Conservation (phyloP, 2,797 vertebrate genomes). For the Rachycentron canadum region DNA sequence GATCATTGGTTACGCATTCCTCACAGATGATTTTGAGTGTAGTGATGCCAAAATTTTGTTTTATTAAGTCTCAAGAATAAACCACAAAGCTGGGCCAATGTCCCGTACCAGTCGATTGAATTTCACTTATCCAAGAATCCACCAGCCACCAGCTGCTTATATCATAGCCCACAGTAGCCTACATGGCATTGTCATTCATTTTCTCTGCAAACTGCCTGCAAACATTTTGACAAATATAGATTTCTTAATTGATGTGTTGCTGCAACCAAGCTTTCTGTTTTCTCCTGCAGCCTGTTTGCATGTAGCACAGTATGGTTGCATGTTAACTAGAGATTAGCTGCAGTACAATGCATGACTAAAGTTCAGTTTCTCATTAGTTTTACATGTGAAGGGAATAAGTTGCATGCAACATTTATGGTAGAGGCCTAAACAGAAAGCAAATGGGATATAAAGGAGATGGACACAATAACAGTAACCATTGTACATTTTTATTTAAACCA, state of each 20-base stretch:
- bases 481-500: constrained; percentile 7
- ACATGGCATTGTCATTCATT: constrained; percentile 33
- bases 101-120: neutral
- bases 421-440: constrained; percentile 28
- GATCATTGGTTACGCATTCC: neutral
- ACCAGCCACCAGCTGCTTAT: constrained; percentile 7
- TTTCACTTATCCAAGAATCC: constrained; percentile 3
- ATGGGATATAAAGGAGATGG: constrained; percentile 27
- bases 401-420: constrained; percentile 39
- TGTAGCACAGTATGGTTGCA: constrained; percentile 33
- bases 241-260: constrained; percentile 31
- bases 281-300: constrained; percentile 30
- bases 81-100: neutral
- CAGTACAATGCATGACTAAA: constrained; percentile 45
- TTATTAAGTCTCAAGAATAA: neutral
- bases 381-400: neutral
- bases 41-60: neutral
- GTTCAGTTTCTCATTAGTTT: neutral
- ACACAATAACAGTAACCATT: constrained; percentile 35
- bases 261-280: constrained; percentile 35
- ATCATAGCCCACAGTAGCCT: constrained; percentile 15
- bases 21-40: neutral
- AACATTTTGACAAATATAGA: constrained; percentile 22
- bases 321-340: constrained; percentile 33
- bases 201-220: constrained; percentile 56